Percentiles rank a stretch among this genome's conserved stretches.
These are phyloP conservation scores for Zoanthus solanderi DNA, from an alignment of 92 coral and sea anemone genomes.

Conservation along the genomic window DNA sequence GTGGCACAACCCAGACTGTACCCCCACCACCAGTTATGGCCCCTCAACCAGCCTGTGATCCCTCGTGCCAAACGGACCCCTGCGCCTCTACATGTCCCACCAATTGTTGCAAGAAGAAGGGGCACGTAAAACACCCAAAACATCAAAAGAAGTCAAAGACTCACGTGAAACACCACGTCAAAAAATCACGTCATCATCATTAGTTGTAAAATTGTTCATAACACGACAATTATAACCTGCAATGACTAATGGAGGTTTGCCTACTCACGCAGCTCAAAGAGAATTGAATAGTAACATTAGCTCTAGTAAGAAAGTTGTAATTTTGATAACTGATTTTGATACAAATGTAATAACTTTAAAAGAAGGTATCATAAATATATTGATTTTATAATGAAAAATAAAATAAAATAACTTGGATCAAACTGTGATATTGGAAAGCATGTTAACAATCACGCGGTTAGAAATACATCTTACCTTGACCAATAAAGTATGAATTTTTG, in stretches of 20 bases:
- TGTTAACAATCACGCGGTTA: constrained; percentile 42
- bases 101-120: constrained; percentile 30
- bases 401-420: constrained; percentile 36
- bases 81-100: constrained; percentile 30
- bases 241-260: not conserved
- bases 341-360: constrained; percentile 29
- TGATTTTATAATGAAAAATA: constrained; percentile 45
- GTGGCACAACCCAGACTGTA: constrained; percentile 71
- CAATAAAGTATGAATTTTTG: constrained; percentile 63
- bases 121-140: constrained; percentile 18
- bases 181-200: constrained; percentile 48
- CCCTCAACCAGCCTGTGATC: constrained; percentile 67
- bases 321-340: constrained; percentile 46
- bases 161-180: constrained; percentile 46
- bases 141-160: constrained; percentile 36
- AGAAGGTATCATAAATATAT: not conserved
- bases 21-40: constrained; percentile 78
- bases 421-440: constrained; percentile 35
- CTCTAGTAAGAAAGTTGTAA: not conserved
- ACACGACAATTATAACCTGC: not conserved
- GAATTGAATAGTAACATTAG: not conserved
- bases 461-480: constrained; percentile 69
- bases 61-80: constrained; percentile 51
- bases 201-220: not conserved
- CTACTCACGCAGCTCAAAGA: not conserved